Conservation (phyloP, 2,113 vertebrate genomes). For the Halcyon senegalensis region DNA sequence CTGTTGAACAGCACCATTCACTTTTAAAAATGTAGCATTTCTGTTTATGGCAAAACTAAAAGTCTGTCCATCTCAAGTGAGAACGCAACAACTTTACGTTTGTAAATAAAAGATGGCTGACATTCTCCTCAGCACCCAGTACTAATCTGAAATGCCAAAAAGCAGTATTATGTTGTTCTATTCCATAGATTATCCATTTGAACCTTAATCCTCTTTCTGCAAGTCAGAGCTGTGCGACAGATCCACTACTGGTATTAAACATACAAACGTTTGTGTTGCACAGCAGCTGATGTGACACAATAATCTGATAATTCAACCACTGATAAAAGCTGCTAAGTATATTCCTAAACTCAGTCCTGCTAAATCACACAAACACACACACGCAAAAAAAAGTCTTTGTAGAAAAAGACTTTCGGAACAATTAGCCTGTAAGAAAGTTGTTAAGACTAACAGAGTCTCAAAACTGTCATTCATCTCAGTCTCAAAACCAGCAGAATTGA, state of each 20-base stretch:
- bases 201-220: constrained; percentile 27
- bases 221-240: not conserved
- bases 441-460: not conserved
- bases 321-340: not conserved
- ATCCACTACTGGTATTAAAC: not conserved
- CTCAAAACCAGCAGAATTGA: not conserved
- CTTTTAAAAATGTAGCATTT: not conserved
- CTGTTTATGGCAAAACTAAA: not conserved
- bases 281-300: not conserved
- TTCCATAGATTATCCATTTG: not conserved
- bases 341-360: not conserved
- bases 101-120: not conserved
- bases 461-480: not conserved
- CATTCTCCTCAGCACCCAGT: not conserved
- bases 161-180: not conserved
- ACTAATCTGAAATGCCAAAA: not conserved
- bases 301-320: not conserved
- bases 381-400: not conserved
- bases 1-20: not conserved
- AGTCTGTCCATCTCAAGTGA: not conserved
- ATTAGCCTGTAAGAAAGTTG: not conserved
- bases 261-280: not conserved
- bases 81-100: not conserved
- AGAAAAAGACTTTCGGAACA: not conserved
- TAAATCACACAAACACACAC: not conserved